These are phyloP conservation scores for Styela clava DNA, from an alignment of 23 tunicate genomes.

Conservation along the genomic window DNA sequence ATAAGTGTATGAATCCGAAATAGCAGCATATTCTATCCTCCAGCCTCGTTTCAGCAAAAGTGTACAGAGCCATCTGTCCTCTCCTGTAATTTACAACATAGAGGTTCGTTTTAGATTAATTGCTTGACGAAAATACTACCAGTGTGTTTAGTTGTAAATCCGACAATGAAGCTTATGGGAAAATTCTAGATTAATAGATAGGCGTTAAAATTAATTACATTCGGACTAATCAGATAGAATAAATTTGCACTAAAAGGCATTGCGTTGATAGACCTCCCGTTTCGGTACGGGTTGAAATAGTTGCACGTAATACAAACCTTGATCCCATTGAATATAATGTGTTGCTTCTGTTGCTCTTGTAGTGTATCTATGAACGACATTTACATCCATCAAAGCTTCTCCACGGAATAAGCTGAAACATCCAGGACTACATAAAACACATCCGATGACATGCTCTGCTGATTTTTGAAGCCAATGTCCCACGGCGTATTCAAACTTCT, in stretches of 20 bases:
- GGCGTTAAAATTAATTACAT: too few relatives aligned
- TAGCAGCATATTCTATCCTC: conserved; percentile 95
- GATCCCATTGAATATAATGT: conserved; percentile 95
- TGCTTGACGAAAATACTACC: too few relatives aligned
- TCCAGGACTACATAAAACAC: conserved; percentile 98
- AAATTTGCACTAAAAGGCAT: too few relatives aligned
- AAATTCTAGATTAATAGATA: too few relatives aligned
- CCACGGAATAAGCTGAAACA: conserved; percentile 95
- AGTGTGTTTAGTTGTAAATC: too few relatives aligned
- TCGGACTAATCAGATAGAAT: too few relatives aligned
- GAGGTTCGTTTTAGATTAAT: too few relatives aligned
- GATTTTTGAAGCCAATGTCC: conserved; percentile 99
- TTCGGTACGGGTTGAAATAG: too few relatives aligned
- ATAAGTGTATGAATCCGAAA: conserved; percentile 90
- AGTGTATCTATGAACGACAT: conserved; percentile 73
- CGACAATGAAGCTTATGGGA: too few relatives aligned
- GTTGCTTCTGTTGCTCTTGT: conserved; percentile 70
- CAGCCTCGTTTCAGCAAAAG: conserved; percentile 84
- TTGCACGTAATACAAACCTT: too few relatives aligned
- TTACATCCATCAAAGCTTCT: conserved; percentile 55
- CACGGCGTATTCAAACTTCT: conserved; percentile 97
- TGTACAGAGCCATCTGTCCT: conserved; percentile 99
- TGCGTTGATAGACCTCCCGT: too few relatives aligned
- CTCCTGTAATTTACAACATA: too few relatives aligned
- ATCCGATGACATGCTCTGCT: conserved; percentile 98